These are phyloP conservation scores for Hirtodrosophila confusa DNA, from an alignment of 2,888 invertebrate species.

Conservation along the genomic window DNA sequence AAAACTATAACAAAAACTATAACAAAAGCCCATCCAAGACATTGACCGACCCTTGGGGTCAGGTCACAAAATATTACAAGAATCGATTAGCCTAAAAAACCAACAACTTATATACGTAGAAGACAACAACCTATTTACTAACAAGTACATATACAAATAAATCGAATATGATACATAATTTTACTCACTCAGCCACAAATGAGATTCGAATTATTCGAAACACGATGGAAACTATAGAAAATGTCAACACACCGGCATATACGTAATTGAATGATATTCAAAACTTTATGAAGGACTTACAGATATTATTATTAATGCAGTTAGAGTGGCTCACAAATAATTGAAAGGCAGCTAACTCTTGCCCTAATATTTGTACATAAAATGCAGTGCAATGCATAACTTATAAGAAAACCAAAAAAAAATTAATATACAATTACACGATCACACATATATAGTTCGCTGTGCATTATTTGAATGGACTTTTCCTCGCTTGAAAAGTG, in stretches of 20 bases:
- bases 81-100: constrained; percentile 51
- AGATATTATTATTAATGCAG: constrained; percentile 23
- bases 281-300: constrained; percentile 49
- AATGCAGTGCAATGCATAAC: constrained; percentile 47
- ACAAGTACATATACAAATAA: constrained; percentile 43
- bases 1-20: constrained; percentile 42
- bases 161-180: constrained; percentile 32
- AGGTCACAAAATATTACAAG: constrained; percentile 48
- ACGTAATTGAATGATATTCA: constrained; percentile 80
- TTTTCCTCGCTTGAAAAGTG: constrained; percentile 27
- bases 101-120: constrained; percentile 65
- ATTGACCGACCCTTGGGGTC: constrained; percentile 42
- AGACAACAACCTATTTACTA: constrained; percentile 62
- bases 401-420: constrained; percentile 34
- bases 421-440: constrained; percentile 19
- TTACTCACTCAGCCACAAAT: constrained; percentile 44
- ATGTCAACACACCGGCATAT: constrained; percentile 57
- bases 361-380: constrained; percentile 47
- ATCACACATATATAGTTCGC: constrained; percentile 5
- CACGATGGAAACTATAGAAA: constrained; percentile 30
- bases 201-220: constrained; percentile 5
- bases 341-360: constrained; percentile 19
- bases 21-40: constrained; percentile 76
- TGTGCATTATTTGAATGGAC: constrained; percentile 19
- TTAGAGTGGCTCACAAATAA: constrained; percentile 18